Percentiles rank a stretch among this genome's conserved stretches.
Conservation (phyloP, 2,113 vertebrate species). For the Xerus inauris region DNA sequence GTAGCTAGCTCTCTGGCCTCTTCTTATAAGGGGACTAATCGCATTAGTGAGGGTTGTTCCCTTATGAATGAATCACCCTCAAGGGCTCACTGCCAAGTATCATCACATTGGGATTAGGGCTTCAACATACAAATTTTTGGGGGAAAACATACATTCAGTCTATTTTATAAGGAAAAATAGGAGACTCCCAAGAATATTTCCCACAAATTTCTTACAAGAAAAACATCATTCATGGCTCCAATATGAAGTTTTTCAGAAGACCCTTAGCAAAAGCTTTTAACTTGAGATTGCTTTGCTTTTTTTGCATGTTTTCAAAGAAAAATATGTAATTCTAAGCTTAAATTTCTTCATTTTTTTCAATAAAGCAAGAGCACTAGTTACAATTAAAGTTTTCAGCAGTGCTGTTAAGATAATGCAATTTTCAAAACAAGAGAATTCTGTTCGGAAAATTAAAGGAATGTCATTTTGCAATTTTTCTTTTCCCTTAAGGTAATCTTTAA, state of each 20-base stretch:
- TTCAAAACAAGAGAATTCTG: background rate
- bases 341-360: conserved; percentile 4
- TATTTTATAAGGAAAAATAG: conserved; percentile 1
- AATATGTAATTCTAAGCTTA: background rate
- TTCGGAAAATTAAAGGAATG: conserved; percentile 32
- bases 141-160: background rate
- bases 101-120: background rate
- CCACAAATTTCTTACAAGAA: conserved; percentile 65
- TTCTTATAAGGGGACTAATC: background rate
- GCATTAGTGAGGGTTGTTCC: background rate
- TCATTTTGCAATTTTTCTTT: background rate
- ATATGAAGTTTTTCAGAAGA: conserved; percentile 31
- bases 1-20: background rate
- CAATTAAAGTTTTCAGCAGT: background rate
- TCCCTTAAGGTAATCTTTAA: conserved; percentile 20
- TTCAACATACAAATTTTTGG: background rate
- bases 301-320: conserved; percentile 33
- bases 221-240: background rate
- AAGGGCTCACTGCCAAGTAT: too few species aligned
- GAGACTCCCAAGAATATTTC: conserved; percentile 63
- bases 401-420: background rate
- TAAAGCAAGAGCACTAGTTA: background rate
- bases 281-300: background rate
- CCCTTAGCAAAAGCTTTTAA: background rate
- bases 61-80: too few species aligned